Evolutionary conservation across 2,888 invertebrate genomes (phyloP), one percentile per base, ranked within the genome.

Genomic region (Hedya salicella): DNA sequence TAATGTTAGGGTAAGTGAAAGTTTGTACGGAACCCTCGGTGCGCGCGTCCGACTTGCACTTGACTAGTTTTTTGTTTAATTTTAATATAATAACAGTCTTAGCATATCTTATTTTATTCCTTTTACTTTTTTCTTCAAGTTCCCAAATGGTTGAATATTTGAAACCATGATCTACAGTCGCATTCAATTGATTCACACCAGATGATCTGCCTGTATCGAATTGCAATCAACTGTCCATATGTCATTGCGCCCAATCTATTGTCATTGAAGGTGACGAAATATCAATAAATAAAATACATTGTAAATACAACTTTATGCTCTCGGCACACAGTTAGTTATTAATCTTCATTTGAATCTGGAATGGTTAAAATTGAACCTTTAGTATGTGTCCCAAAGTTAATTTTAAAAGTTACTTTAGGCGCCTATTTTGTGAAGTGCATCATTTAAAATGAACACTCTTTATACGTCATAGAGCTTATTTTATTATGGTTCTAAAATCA

Each of bases 181-280:
- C 17, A 3, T 36, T 3, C 19, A 32, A 19, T 13, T 4, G 14
- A 48, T 36, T 21, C 19, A 48, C 39, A 14, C 48, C 2, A 48
- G 39, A 59, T 39, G 48, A 49, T 59, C 59, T 46, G 62, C 53
- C 64, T 62, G 61, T 73, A 74, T 72, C 73, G 68, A 76, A 77
- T 78, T 69, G 60, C 71, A 61, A 73, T 75, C 71, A 68, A 71
- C 59, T 65, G 60, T 54, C 57, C 66, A 57, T 46, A 32, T 67
- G 65, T 62, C 59, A 66, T 63, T 57, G 46, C 53, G 21, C 60
- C 67, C 50, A 48, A 72, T 70, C 64, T 62, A 69, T 67, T 67
- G 60, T 70, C 66, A 71, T 39, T 68, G 68, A 71, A 72, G 62
- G 70, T 72, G 70, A 72, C 70, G 69, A 73, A 73, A 42, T 25